Evolutionary conservation across 2,888 invertebrate species (phyloP), one percentile per base, ranked within the genome.

Genomic region (Mimumesa dahlbomi): DNA sequence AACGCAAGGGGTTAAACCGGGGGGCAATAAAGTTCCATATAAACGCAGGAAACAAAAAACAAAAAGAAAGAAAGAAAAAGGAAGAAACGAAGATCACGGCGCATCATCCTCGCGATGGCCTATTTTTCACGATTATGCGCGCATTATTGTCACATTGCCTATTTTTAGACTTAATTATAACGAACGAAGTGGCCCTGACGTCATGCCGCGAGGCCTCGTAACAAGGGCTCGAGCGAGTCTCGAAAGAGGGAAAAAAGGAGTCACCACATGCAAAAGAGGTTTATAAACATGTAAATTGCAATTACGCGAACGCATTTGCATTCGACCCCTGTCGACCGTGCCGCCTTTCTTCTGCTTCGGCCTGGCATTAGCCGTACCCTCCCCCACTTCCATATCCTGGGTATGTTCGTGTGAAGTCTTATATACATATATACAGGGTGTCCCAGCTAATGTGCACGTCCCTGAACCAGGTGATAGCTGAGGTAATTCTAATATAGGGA

Each of bases 81-180:
- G n/a, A n/a, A n/a, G n/a, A n/a, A n/a, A n/a, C n/a, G n/a, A n/a
- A n/a, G n/a, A 1, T 16, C n/a, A 34, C 21, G 16, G n/a, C 25
- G 9, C 9, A 21, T 31, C 36, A 19, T 22, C 9, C 36, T 25
- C 25, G 7, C 25, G 7, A 25, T 36, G 40, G 29, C 48, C 45
- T 25, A 25, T 48, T 42, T 54, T 45, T 34, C 50, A 31, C 46
- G 49, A 69, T 56, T 56, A 46, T 25, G 18, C 58, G 43, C 40
- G 34, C 46, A 52, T 72, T 63, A 77, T 71, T 54, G 70, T 64
- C 58, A 14, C 54, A 46, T 48, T 34, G 36, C 18, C 73, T 81
- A 81, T 75, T 79, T 75, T 81, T 73, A 78, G 72, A 64, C 63
- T 69, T 68, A 69, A 81, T 80, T 79, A 52, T 34, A 49, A 62